A percentile compares a stretch with the other conserved stretches of the same genome.
These are phyloP conservation scores for Neolamprologus devosi DNA, from an alignment of 2,113 vertebrate species.

Conservation along the genomic window DNA sequence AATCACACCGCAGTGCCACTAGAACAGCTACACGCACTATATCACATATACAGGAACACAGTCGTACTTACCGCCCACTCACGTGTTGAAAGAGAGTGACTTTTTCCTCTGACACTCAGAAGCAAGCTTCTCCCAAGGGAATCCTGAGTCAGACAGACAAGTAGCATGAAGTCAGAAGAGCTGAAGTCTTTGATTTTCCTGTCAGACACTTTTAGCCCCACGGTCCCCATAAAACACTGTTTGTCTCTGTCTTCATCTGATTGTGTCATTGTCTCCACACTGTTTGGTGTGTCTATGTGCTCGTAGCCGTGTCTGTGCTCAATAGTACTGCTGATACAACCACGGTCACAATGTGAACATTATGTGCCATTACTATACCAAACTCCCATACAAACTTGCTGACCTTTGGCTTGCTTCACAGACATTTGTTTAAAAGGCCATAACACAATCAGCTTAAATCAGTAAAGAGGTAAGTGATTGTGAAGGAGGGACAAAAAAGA, in stretches of 20 bases:
- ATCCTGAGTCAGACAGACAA: slow-evolving; percentile 32
- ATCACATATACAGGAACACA: not conserved
- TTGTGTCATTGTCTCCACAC: not conserved
- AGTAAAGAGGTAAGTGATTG: not conserved
- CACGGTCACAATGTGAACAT: not conserved
- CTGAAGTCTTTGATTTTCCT: slow-evolving; percentile 38
- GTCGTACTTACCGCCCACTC: slow-evolving; percentile 27
- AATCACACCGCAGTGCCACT: slow-evolving; percentile 17
- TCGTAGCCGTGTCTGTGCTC: not conserved
- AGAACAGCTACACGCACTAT: slow-evolving; percentile 22
- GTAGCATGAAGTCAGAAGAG: slow-evolving; percentile 15
- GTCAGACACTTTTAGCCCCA: slow-evolving; percentile 40
- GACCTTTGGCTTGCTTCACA: not conserved
- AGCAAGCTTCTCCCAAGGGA: slow-evolving; percentile 33
- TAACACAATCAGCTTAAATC: not conserved
- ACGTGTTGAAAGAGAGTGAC: slow-evolving; percentile 24
- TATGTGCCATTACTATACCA: not conserved
- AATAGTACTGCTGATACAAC: not conserved
- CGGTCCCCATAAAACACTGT: not conserved
- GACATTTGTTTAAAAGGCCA: not conserved
- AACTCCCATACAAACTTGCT: not conserved
- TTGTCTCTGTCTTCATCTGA: not conserved
- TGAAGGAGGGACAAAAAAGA: not conserved
- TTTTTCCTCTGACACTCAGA: slow-evolving; percentile 33
- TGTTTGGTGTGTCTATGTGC: not conserved